A percentile compares a stretch with the other conserved stretches of the same genome.
Evolutionary conservation across 2,797 vertebrate species (phyloP).

Genomic region (Jordanella pulchra): DNA sequence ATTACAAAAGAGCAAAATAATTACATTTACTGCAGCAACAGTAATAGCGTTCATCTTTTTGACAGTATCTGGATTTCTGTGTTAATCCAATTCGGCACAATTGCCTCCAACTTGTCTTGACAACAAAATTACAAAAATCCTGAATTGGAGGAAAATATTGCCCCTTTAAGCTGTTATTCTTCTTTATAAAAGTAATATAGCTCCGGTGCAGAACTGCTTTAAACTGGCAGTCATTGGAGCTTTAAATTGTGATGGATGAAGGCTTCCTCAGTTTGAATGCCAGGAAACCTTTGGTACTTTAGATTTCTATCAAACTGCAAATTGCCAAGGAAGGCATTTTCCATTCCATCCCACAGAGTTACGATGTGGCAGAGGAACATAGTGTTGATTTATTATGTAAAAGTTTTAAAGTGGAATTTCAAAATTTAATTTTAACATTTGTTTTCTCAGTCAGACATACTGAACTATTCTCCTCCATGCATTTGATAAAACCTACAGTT

Average conservation of each 20-base stretch:
- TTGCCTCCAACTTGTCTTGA: constrained; percentile 6
- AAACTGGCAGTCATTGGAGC: constrained; percentile 6
- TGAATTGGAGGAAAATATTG: constrained; percentile 10
- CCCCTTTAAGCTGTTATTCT: constrained; percentile 21
- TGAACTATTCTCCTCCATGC: not conserved
- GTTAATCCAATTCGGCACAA: constrained; percentile 18
- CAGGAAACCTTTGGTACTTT: constrained; percentile 32
- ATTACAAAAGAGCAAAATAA: not conserved
- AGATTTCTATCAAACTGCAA: constrained; percentile 27
- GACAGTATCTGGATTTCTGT: constrained; percentile 12
- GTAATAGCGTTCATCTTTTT: constrained; percentile 11
- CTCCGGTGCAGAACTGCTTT: constrained; percentile 3
- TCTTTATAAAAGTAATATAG: constrained; percentile 5
- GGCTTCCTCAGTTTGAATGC: constrained; percentile 25
- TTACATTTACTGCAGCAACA: not conserved
- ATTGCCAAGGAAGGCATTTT: constrained; percentile 18
- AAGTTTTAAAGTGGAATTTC: constrained; percentile 43
- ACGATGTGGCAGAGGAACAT: constrained; percentile 17
- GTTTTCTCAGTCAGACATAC: constrained; percentile 26
- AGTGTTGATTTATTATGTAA: constrained; percentile 32
- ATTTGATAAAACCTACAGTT: not conserved
- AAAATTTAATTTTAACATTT: constrained; percentile 18
- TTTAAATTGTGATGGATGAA: constrained; percentile 51
- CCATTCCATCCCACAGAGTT: constrained; percentile 33
- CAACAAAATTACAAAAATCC: not conserved